Base-by-base conservation (phyloP, 1,140 invertebrate species). In the Mycetomoellerius zeteki region DNA sequence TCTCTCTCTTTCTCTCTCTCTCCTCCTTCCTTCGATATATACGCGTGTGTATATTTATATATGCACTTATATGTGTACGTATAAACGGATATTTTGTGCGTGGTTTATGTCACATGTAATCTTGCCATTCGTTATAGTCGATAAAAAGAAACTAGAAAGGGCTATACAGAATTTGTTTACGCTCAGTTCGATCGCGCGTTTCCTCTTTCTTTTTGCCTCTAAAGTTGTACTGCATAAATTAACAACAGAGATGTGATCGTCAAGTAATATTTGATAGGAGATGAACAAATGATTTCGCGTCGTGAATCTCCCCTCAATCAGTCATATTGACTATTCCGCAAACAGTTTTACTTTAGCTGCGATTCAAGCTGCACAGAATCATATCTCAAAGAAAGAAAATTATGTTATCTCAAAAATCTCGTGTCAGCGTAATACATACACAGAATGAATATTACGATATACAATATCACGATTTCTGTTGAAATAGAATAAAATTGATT, bases 81-180 rank as follows among this genome's bases (percentile, higher is more conserved):
- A 90, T 85, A 89, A 85, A 85, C 30, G 73, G 67, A 89, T 90
- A 89, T 85, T 69, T 69, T 89, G 81, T 87, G 86, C 85, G 86
- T 80, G 80, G 33, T 58, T 89, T 67, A 73, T 67, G 71, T 90
- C 62, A 72, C 54, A 52, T 87, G 21, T 54, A 89, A 78, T 87
- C 21, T 54, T 87, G 86, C 56, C 52, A 52, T 84, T 86, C 37
- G 27, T 64, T 78, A 73, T 60, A 87, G 64, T 89, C 12, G 56
- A 90, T 21, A 56, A 30, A 71, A 71, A 89, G 58, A 58, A 89
- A 87, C 60, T 56, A n/a, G n/a, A 81, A 88, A 27, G n/a, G 47
- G 52, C 62, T n/a, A 54, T 27, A 67, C 50, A 54, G 16, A 86
- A 86, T 81, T 77, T 60, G 19, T 69, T 54, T 78, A 56, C 37